Evolutionary conservation across 2,113 vertebrate genomes (phyloP).

Genomic region (Chiloscyllium plagiosum): DNA sequence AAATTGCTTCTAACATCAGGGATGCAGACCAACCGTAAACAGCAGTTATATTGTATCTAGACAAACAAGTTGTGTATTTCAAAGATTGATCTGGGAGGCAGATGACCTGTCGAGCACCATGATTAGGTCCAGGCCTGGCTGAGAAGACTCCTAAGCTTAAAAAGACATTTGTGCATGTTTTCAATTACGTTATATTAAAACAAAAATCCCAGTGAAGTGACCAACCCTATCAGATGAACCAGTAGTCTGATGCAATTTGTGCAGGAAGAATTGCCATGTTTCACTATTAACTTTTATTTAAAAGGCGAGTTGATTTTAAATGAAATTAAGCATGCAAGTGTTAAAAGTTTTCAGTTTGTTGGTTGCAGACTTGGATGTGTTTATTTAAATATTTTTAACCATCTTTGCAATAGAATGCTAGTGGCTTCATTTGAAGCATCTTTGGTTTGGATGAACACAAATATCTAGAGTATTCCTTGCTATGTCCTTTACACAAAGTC

Average conservation of each 20-base stretch:
- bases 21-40: neutral
- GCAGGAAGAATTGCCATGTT: neutral
- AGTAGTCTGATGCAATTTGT: neutral
- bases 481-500: neutral
- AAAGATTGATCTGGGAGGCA: constrained; percentile 9
- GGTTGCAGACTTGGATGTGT: neutral
- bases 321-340: neutral
- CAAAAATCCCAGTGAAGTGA: constrained; percentile 4
- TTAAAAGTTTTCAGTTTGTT: neutral
- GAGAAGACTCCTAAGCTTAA: neutral
- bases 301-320: neutral
- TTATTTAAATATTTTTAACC: neutral
- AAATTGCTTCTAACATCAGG: neutral
- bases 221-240: neutral
- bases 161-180: constrained; percentile 17
- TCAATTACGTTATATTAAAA: constrained; percentile 25
- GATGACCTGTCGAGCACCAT: constrained; percentile 12
- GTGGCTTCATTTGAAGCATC: neutral
- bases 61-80: constrained; percentile 1
- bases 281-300: neutral
- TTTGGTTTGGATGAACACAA: neutral
- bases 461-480: neutral
- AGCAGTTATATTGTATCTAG: neutral
- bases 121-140: neutral
- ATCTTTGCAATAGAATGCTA: neutral